phyloP scores from a whole-genome alignment of 2,888 invertebrate genomes.

The Priocnemis perturbator region DNA sequence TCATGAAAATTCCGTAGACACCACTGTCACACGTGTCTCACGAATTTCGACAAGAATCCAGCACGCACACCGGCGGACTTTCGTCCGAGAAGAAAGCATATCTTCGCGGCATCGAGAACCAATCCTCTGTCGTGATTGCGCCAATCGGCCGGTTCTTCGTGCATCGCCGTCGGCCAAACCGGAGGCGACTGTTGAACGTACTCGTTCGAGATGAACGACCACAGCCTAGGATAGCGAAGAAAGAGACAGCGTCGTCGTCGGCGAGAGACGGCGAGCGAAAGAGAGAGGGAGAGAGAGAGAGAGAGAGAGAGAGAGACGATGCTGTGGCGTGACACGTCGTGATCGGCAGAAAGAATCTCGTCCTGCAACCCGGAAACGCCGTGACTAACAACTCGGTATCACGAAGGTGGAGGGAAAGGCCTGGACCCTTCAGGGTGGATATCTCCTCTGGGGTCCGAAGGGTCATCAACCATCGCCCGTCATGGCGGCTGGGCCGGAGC shows the following conservation, averaged over 20 bases:
- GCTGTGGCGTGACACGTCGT: constrained; percentile 62
- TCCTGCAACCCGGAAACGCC: constrained; percentile 64
- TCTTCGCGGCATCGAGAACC: constrained; percentile 9
- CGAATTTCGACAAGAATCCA: too few species aligned
- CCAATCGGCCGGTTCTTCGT: constrained; percentile 18
- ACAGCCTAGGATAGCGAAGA: constrained; percentile 15
- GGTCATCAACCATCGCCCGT: constrained; percentile 63
- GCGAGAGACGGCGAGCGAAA: constrained; percentile 9
- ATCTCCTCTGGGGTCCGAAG: constrained; percentile 51
- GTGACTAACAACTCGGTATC: constrained; percentile 66
- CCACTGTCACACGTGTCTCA: too few species aligned
- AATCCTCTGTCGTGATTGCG: constrained; percentile 29
- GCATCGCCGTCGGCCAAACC: constrained; percentile 32
- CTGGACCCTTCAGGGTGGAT: constrained; percentile 52
- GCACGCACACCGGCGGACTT: too few species aligned
- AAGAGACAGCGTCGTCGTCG: neutral
- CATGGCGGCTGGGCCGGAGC: constrained; percentile 43
- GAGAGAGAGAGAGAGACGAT: constrained; percentile 43
- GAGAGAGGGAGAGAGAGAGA: constrained; percentile 8
- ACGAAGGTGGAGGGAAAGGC: constrained; percentile 64
- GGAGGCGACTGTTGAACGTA: constrained; percentile 36
- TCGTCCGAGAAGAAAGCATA: too few species aligned
- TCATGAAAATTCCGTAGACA: too few species aligned
- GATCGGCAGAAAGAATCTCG: constrained; percentile 66
- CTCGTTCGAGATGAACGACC: constrained; percentile 36